Conservation (phyloP, 2,888 invertebrate species). For the Epistrophe grossulariae region DNA sequence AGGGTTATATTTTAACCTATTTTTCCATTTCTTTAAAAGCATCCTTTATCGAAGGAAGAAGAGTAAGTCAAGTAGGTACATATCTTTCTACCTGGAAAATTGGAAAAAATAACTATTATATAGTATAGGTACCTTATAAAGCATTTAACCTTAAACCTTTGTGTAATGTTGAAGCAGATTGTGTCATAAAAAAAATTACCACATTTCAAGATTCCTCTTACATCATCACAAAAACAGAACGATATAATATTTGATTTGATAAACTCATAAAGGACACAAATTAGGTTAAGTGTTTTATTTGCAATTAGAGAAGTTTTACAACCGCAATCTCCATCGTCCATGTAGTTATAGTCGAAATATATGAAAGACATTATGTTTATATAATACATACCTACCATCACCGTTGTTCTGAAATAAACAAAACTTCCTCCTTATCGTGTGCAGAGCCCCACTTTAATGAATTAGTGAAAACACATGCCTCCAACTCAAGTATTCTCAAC, state of each 20-base stretch:
- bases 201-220: neutral
- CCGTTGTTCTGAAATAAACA: slow-evolving; percentile 9
- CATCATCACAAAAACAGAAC: slow-evolving; percentile 9
- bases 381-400: neutral
- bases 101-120: too few relatives aligned
- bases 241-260: slow-evolving; percentile 26
- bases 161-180: neutral
- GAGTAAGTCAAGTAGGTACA: too few relatives aligned
- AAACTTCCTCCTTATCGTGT: slow-evolving; percentile 3
- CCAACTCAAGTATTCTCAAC: slow-evolving; percentile 40
- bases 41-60: too few relatives aligned
- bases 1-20: too few relatives aligned
- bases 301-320: slow-evolving; percentile 28
- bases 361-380: too few relatives aligned
- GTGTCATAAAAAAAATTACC: slow-evolving; percentile 10
- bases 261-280: slow-evolving; percentile 23
- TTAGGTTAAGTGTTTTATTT: slow-evolving; percentile 34
- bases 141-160: neutral
- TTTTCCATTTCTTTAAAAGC: too few relatives aligned
- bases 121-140: too few relatives aligned
- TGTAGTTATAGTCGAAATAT: neutral
- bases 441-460: slow-evolving; percentile 32
- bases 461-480: slow-evolving; percentile 38
- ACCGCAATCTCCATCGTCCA: slow-evolving; percentile 16
- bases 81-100: too few relatives aligned